A percentile compares a stretch with the other conserved stretches of the same genome.
phyloP scores from a whole-genome alignment of 2,888 invertebrate species.

The Drosophila buzzatii region DNA sequence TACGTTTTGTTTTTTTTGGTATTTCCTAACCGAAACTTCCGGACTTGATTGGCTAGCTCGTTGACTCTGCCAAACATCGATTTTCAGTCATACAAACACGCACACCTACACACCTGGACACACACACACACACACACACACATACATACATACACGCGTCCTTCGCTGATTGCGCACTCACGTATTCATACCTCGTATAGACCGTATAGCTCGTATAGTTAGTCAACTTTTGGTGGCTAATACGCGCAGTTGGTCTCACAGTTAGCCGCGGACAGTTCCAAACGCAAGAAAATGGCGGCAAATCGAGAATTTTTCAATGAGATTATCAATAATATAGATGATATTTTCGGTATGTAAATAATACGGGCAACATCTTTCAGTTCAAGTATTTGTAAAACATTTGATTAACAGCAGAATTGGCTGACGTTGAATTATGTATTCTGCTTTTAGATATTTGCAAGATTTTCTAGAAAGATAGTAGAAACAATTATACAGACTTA shows the following conservation, averaged over 20 bases:
- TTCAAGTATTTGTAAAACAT: neutral
- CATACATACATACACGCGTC: conserved; percentile 28
- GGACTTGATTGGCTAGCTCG: conserved; percentile 48
- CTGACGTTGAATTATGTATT: neutral
- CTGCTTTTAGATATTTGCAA: neutral
- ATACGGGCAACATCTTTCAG: neutral
- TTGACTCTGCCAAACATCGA: conserved; percentile 67
- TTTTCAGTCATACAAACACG: conserved; percentile 66
- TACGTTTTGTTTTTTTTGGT: conserved; percentile 55
- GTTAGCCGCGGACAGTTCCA: conserved; percentile 30
- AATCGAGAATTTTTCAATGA: conserved; percentile 82
- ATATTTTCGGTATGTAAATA: conserved; percentile 82
- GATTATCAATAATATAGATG: conserved; percentile 83
- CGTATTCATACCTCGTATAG: conserved; percentile 23
- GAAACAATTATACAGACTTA: neutral
- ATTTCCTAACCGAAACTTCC: conserved; percentile 70
- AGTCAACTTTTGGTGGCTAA: conserved; percentile 53
- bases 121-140: conserved; percentile 23
- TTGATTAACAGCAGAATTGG: neutral
- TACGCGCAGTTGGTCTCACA: conserved; percentile 44
- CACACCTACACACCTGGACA: conserved; percentile 11
- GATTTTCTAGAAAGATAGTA: neutral
- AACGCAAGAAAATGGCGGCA: conserved; percentile 61
- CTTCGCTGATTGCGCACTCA: conserved; percentile 35
- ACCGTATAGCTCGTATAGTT: conserved; percentile 25